Evolutionary conservation across 64 coral and sea anemone genomes (phyloP), one percentile per base, ranked within the genome.

Genomic region (Stichodactyla helianthus): DNA sequence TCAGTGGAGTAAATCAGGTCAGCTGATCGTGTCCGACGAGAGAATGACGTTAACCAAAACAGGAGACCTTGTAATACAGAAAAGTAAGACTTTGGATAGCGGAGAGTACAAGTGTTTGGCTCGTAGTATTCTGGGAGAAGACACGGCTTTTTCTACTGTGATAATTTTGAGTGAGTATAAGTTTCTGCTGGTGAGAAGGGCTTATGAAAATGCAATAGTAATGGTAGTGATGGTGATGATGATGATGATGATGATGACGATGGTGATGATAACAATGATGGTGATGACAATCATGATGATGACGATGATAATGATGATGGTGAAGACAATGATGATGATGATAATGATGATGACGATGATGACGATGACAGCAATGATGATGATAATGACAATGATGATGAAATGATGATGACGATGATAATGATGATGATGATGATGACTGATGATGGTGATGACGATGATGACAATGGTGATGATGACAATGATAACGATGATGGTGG

Each of bases 41-140:
- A 61, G 85, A 82, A 57, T 92, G 5, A 86, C 85, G 18, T 51
- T 92, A 20, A 82, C 79, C 6, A 20, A 51, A n/a, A 77, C 53
- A 54, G 85, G 90, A 57, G 27, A 28, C 9, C 53, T 96, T 51
- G 77, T 87, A 53, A 83, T 92, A n/a, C 79, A 14, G 84, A 92
- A 83, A 57, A 71, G 76, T 77, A 76, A 25, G 0, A 23, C 58
- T 20, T 16, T 71, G 62, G 90, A 92, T 86, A 83, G 76, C 19
- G 90, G 90, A 25, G 76, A 63, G 20, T 92, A 92, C 78, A 83
- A 5, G 22, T 92, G 90, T 55, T 55, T 35, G 55, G 90, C 90
- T 20, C 62, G 27, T 61, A 92, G 52, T 74, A 16, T 52, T 20
- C 27, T 92, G 6, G 90, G 90, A 0, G 58, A 82, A 15, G 94